Evolutionary conservation across 2,113 vertebrate genomes (phyloP), one percentile per base, ranked within the genome.

Genomic region (zebrafish (Danio rerio)): DNA sequence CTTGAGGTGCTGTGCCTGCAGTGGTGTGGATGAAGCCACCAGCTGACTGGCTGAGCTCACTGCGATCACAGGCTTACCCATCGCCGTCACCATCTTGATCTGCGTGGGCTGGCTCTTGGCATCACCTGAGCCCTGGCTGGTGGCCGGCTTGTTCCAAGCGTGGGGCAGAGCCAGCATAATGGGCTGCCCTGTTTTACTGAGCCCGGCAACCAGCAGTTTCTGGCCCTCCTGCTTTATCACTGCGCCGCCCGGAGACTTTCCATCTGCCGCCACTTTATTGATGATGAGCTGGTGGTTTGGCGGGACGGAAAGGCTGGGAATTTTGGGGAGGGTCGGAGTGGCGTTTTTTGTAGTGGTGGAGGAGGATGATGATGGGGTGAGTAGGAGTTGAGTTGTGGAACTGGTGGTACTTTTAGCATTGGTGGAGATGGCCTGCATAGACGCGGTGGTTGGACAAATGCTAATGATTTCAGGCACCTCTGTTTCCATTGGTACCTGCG

Each of bases 1-100:
- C 95, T 99, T 98, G 87, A 98, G 94, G 88, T 97, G 96, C 92
- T 98, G 97, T 81, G 94, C 93, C 91, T 97, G 97, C 88, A 98
- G 89, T 49, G 95, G 92, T 69, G 96, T 92, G 81, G 92, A 84
- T 47, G 94, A 76, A 81, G 91, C 94, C 83, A 96, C 90, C 90
- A 98, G 85, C 87, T 97, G 96, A 87, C 91, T 96, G 81, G 94
- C 93, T 12, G 95, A 86, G 0, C 91, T 92, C 88, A 96, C 83
- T 70, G 95, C 87, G 83, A 96, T 88, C 85, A 96, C 87, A 31
- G 96, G 95, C 86, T 98, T 99, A 45, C 96, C 94, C 81, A 96
- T 96, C 31, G 98, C 93, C 50, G 96, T 96, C 85, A 99, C 94
- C 92, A 99, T 95, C 91, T 99, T 99, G 89, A 96, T 96, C 86